Evolutionary conservation across 2,888 invertebrate genomes (phyloP).

Genomic region (Monochamus alternatus): DNA sequence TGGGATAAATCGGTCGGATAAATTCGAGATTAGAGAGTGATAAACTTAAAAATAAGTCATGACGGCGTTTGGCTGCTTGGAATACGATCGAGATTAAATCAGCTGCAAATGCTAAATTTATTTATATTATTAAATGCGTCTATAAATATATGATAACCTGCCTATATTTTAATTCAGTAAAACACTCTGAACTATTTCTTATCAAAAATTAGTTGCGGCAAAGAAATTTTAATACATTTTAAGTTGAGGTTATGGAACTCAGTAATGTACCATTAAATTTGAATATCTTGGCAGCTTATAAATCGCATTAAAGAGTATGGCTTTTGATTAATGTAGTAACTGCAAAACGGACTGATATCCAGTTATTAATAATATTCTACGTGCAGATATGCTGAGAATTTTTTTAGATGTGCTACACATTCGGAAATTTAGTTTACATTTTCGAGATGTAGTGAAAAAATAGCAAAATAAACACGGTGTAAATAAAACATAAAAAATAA

Average conservation of each 20-base stretch:
- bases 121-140: slow-evolving; percentile 3
- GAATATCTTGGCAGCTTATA: not conserved
- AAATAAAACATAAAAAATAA: not conserved
- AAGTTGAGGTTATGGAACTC: not conserved
- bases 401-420: too few relatives aligned
- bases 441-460: too few relatives aligned
- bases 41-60: not conserved
- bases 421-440: too few relatives aligned
- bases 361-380: not conserved
- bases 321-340: not conserved
- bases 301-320: not conserved
- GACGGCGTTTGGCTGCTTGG: not conserved
- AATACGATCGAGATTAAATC: not conserved
- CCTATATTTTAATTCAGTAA: slow-evolving; percentile 5
- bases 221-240: not conserved
- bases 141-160: slow-evolving; percentile 19
- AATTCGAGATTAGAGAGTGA: not conserved
- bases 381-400: too few relatives aligned
- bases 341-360: not conserved
- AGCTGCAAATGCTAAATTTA: slow-evolving; percentile 4
- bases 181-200: not conserved
- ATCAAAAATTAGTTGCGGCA: not conserved
- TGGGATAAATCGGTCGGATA: slow-evolving; percentile 6
- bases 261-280: slow-evolving; percentile 7
- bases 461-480: not conserved